These are phyloP conservation scores for Cotesia chilonis DNA, from an alignment of 1,140 invertebrate species.

Conservation along the genomic window DNA sequence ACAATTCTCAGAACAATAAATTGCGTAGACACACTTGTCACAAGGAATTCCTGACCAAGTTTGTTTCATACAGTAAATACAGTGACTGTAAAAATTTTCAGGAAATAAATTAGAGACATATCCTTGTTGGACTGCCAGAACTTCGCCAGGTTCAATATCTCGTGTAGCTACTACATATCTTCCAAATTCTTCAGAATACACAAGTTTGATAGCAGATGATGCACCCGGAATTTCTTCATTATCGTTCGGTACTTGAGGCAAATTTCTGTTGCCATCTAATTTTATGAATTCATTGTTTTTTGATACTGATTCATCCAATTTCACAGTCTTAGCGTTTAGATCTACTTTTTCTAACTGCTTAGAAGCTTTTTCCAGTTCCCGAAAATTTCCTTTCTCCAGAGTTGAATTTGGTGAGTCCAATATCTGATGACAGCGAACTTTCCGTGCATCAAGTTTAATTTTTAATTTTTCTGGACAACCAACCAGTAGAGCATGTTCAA, in stretches of 20 bases:
- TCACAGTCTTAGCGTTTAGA: neutral
- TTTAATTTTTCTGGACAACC: constrained; percentile 27
- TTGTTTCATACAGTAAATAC: constrained; percentile 76
- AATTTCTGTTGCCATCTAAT: constrained; percentile 24
- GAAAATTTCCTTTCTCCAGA: neutral
- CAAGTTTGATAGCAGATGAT: constrained; percentile 22
- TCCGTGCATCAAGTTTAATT: constrained; percentile 30
- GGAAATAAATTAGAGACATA: constrained; percentile 74
- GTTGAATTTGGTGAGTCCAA: neutral
- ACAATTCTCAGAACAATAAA: constrained; percentile 78
- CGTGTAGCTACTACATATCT: constrained; percentile 70
- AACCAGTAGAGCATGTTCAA: constrained; percentile 29
- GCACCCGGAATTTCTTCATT: constrained; percentile 35
- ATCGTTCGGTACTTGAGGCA: constrained; percentile 21
- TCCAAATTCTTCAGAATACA: constrained; percentile 64
- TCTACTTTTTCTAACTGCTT: constrained; percentile 28
- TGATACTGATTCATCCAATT: neutral
- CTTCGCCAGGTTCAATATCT: constrained; percentile 75
- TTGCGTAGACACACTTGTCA: constrained; percentile 68
- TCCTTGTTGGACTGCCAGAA: constrained; percentile 79
- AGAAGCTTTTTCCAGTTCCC: neutral
- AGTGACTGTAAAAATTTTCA: constrained; percentile 71
- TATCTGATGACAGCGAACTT: constrained; percentile 15
- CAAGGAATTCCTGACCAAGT: constrained; percentile 72
- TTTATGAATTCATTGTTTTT: constrained; percentile 2